Evolutionary conservation across 2,113 vertebrate species (phyloP), one percentile per base, ranked within the genome.

Genomic region (Poicephalus meyeri): DNA sequence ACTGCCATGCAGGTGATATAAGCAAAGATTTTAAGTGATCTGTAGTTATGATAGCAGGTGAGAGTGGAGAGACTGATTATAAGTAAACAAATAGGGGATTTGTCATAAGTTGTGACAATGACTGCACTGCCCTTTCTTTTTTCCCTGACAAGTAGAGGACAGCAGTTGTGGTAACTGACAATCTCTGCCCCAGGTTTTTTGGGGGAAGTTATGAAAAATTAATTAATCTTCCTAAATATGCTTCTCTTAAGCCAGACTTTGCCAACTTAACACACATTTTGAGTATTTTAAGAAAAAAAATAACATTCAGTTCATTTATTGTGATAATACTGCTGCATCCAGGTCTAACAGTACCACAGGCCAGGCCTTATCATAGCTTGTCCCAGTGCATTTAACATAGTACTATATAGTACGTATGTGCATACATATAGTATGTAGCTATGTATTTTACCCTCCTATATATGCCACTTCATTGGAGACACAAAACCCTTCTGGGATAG

Each of bases 361-460:
- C 16, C 42, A 16, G 25, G 37, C 39, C 29, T 65, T 63, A 29
- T 19, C 15, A 18, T 37, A 80, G 28, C 44, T 42, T 29, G 33
- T 58, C 33, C 35, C 63, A 31, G 37, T 4, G 16, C 15, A 8
- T 50, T 50, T 39, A 28, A 16, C 14, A 17, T 7, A 20, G 23
- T 10, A 9, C 31, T 11, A 7, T 26, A 33, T 12, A 20, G 23
- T 47, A n/a, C 3, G 0, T 9, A 20, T 55, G 53, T 55, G n/a
- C 20, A n/a, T n/a, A n/a, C 21, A 23, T 58, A 58, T 23, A n/a
- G 56, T 58, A 15, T 23, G 33, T 31, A 31, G 23, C 25, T 16
- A 2, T 3, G 6, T 55, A 49, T 61, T 52, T 41, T 23, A 18
- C 4, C 37, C 29, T 11, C 6, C 33, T 10, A 1, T 23, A 2